A percentile compares a stretch with the other conserved stretches of the same genome.
These are phyloP conservation scores for Naja naja DNA, from an alignment of 2,113 vertebrate genomes.

Conservation along the genomic window DNA sequence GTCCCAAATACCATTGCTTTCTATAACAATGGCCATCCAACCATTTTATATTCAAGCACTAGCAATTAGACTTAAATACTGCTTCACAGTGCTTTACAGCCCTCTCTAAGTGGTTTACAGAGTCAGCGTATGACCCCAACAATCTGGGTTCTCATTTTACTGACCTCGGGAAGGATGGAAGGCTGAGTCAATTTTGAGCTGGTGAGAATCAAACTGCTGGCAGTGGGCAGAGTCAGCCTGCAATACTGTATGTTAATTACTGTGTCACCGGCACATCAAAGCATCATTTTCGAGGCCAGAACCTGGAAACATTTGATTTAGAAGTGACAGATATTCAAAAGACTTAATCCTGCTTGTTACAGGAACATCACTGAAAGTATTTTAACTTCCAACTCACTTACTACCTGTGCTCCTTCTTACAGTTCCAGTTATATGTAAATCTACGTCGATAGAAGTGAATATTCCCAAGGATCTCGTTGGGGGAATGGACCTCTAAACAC, in stretches of 20 bases:
- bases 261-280: background rate
- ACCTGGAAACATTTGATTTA: background rate
- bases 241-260: background rate
- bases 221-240: background rate
- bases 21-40: too few species aligned
- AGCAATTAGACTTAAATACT: background rate
- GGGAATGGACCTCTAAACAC: conserved; percentile 92
- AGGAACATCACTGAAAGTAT: fast-evolving
- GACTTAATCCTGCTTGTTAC: fast-evolving
- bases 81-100: background rate
- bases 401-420: conserved; percentile 12
- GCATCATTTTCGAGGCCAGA: background rate
- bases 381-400: background rate
- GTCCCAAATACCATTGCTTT: background rate
- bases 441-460: conserved; percentile 86
- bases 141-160: background rate
- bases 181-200: background rate
- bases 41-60: background rate
- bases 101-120: background rate
- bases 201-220: background rate
- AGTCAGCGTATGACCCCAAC: background rate
- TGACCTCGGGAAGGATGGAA: background rate
- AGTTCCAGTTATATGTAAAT: conserved; percentile 92
- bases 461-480: conserved; percentile 92
- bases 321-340: background rate